Evolutionary conservation across 2,797 vertebrate genomes (phyloP).

Genomic region (Cirrhinus mrigala): DNA sequence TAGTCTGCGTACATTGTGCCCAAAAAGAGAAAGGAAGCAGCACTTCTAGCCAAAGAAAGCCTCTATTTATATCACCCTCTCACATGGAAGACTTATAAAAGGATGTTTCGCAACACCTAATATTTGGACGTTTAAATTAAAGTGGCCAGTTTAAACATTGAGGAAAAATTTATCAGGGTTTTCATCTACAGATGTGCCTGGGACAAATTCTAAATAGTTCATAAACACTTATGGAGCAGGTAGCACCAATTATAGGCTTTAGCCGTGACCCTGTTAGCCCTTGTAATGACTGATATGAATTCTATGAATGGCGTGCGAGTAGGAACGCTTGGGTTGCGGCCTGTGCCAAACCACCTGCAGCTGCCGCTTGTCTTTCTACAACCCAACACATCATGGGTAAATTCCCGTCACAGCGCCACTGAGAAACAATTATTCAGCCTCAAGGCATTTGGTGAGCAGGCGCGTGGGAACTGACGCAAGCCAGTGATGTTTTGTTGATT

Average conservation of each 20-base stretch:
- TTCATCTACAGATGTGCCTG: not conserved
- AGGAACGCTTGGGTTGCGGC: slow-evolving; percentile 31
- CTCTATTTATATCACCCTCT: slow-evolving; percentile 65
- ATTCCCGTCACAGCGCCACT: not conserved
- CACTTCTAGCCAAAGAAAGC: slow-evolving; percentile 41
- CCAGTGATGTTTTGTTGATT: slow-evolving; percentile 1
- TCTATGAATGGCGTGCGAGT: slow-evolving; percentile 28
- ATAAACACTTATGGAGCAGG: slow-evolving; percentile 25
- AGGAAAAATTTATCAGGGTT: not conserved
- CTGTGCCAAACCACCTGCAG: slow-evolving; percentile 43
- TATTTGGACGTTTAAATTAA: slow-evolving; percentile 9
- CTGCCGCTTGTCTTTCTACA: slow-evolving; percentile 31
- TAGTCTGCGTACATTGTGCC: slow-evolving; percentile 34
- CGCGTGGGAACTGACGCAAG: not conserved
- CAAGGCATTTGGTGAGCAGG: not conserved
- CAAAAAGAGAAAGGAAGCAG: slow-evolving; percentile 32
- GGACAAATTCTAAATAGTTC: slow-evolving; percentile 36
- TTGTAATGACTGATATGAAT: slow-evolving; percentile 49
- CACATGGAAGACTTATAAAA: slow-evolving; percentile 48
- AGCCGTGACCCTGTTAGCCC: slow-evolving; percentile 54
- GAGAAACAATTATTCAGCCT: not conserved
- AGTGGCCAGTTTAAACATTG: not conserved
- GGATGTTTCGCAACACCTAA: slow-evolving; percentile 17
- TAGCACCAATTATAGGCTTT: slow-evolving; percentile 51
- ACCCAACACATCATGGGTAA: not conserved